phyloP scores from a whole-genome alignment of 2,113 vertebrate genomes.

The Catharus fuscescens region DNA sequence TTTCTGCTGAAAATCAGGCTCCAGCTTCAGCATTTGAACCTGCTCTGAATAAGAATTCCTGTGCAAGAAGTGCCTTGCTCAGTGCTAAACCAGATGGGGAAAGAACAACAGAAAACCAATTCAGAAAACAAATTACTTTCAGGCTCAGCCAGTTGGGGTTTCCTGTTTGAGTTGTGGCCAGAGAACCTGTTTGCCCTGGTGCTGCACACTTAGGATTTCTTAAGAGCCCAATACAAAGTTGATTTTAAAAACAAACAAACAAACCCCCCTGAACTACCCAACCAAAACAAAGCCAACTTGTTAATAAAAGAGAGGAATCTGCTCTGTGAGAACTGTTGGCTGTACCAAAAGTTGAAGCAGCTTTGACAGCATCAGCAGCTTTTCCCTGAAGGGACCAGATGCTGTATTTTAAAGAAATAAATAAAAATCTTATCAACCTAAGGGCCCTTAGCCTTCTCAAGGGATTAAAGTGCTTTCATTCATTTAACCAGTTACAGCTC shows the following conservation, averaged over 20 bases:
- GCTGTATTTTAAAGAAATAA: constrained; percentile 39
- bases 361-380: not conserved
- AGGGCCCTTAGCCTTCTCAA: constrained; percentile 53
- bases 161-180: not conserved
- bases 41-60: not conserved
- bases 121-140: not conserved
- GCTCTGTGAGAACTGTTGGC: not conserved
- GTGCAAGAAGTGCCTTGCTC: not conserved
- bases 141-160: constrained; percentile 22
- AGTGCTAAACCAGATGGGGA: not conserved
- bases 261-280: not conserved
- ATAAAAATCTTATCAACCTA: constrained; percentile 37
- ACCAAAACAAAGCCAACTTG: not conserved
- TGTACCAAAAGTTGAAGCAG: not conserved
- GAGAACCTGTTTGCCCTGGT: constrained; percentile 34
- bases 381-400: constrained; percentile 11
- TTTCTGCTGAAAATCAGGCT: not conserved
- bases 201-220: not conserved
- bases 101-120: not conserved
- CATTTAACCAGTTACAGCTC: constrained; percentile 52
- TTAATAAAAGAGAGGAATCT: not conserved
- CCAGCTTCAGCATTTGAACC: not conserved
- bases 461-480: constrained; percentile 58
- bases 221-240: not conserved
- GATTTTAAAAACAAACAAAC: constrained; percentile 33